Base-by-base conservation (phyloP, 2,888 invertebrate species). In the Volucella inanis region DNA sequence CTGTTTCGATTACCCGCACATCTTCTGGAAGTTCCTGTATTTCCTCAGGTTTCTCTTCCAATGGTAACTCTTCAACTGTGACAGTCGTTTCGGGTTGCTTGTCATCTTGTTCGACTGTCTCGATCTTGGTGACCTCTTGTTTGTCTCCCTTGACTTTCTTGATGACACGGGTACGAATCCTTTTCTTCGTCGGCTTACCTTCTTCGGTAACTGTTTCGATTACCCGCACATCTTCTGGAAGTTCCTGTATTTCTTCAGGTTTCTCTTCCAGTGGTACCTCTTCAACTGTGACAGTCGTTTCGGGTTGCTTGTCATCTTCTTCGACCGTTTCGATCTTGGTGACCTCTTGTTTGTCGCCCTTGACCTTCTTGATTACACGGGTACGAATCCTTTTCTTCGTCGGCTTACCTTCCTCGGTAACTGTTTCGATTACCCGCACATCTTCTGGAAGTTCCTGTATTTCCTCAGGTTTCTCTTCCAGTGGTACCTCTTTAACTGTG, bases 51-150 rank as follows among this genome's bases (percentile, higher is more conserved):
- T 59, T 57, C 2, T 59, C 70, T 0, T 49, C 59, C 3, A 81
- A 41, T 12, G 76, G 81, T 3, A 38, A 31, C 10, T 81, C 81
- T 59, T 65, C 76, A 15, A 81, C 71, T 0, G 81, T 81, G 8
- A 81, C 81, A 14, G 81, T 81, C 14, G 81, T 81, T 39, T 82
- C 77, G 10, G 82, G 71, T 1, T 45, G 52, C 9, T 82, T 82
- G 52, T 82, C 82, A 50, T 82, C 82, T 50, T 82, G 71, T 2
- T 82, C 77, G 10, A 82, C 82, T 0, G 77, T 82, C 10, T 82
- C 82, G 43, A 82, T 82, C 67, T 72, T 82, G 39, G 82, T 82
- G 39, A 82, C 77, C 67, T 77, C 82, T 22, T 82, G 82, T 43
- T 82, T 82, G 52, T 71, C 82, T 0, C 82, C 82, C 62, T 82